Conservation (phyloP, 2,113 vertebrate genomes). For the Zosterops borbonicus region DNA sequence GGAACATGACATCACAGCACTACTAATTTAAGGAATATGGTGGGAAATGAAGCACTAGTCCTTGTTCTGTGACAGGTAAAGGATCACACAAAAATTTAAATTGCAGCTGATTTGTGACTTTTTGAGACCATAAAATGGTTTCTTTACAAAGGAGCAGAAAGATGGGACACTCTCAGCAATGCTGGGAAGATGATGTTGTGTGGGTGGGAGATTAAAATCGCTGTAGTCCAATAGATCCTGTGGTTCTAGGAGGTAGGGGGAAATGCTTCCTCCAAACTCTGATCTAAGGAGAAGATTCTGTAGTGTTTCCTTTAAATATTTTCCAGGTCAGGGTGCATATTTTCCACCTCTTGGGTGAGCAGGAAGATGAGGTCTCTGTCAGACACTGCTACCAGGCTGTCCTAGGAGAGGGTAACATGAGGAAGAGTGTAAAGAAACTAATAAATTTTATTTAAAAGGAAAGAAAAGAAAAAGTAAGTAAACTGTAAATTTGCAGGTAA, state of each 20-base stretch:
- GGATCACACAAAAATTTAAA: neutral
- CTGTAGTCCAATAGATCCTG: neutral
- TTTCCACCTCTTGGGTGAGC: neutral
- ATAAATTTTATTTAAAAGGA: neutral
- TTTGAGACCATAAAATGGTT: neutral
- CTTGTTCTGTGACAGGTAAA: neutral
- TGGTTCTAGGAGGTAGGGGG: neutral
- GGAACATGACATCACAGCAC: neutral
- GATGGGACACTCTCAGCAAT: neutral
- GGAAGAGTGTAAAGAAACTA: neutral
- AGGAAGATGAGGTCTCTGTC: neutral
- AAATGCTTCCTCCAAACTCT: neutral
- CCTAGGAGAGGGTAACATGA: neutral
- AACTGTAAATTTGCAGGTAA: neutral
- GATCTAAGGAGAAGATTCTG: neutral
- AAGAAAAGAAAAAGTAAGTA: neutral
- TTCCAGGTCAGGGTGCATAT: neutral
- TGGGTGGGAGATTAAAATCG: neutral
- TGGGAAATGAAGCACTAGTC: neutral
- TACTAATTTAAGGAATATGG: neutral
- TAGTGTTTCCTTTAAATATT: neutral
- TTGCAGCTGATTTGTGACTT: neutral
- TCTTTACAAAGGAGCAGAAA: neutral
- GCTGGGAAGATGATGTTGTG: neutral
- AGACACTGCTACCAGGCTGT: neutral